Evolutionary conservation across 2,113 vertebrate genomes (phyloP), one percentile per base, ranked within the genome.

Genomic region (Leptobrachium ailaonicum): DNA sequence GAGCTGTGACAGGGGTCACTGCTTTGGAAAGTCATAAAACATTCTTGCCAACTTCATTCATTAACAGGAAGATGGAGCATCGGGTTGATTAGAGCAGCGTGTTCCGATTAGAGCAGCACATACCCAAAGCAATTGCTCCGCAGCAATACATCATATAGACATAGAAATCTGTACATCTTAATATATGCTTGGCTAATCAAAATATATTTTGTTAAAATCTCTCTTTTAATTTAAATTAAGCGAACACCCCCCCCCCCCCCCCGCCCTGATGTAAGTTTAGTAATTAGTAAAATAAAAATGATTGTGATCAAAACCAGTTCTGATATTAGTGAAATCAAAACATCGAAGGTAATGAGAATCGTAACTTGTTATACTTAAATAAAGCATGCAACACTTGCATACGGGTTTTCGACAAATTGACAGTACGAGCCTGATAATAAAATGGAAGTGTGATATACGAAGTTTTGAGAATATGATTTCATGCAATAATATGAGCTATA

Each of bases 361-460:
- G 40, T 56, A 56, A 73, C 44, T 44, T 66, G 60, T 56, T 67
- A 67, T 53, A 58, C 41, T 45, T 20, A 80, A 58, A 44, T 41
- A 74, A 80, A 74, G 64, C 62, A 80, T 80, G 71, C 77, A 73
- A 67, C 53, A 67, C 64, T 12, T 60, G 40, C 40, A 41, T 79
- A 40, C 73, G 66, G 77, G 56, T 13, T 13, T 12, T 54, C 6
- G 56, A 60, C 10, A 13, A 11, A 11, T 54, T 32, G 64, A 43
- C 32, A 32, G 54, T 43, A 56, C 45, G 13, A 41, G 43, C 13
- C 20, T 73, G 58, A 14, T 45, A 67, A 64, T 73, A 32, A 41
- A 42, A 41, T 44, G 62, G 41, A 45, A 66, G 14, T 66, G 42
- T 71, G 45, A 14, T 41, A 20, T 41, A 75, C 58, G 50, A 42